Base-by-base conservation (phyloP, 2,888 invertebrate species). In the Drosophila gaucha region DNA sequence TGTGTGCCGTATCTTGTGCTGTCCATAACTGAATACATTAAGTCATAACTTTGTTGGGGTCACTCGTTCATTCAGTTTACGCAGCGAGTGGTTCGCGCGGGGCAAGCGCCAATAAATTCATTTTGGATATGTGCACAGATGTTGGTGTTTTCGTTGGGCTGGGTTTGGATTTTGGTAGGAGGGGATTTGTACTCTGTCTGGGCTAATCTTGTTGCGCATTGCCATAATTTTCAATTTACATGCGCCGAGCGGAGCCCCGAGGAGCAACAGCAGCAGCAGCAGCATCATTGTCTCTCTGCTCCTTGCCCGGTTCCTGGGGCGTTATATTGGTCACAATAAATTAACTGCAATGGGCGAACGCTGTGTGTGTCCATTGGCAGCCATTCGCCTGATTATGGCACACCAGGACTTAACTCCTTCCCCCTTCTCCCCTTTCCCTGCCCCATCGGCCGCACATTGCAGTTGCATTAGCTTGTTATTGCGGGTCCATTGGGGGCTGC, bases 191-290 rank as follows among this genome's bases (percentile, higher is more conserved):
- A 57, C 30, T 39, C 71, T 60, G 67, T 77, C 62, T 62, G 71
- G 66, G 73, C 87, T 83, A 83, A 83, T 83, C 83, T 83, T 83
- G 87, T 87, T 87, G 87, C 87, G 83, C 87, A 87, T 83, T 86
- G 85, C 87, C 82, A 83, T 83, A 83, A 83, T 83, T 83, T 83
- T 83, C 82, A 83, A 83, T 83, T 83, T 83, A 86, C 82, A 86
- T 83, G 86, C 85, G 70, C 51, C 67, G 70, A 52, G 47, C 56
- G 36, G 36, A 16, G 38, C 67, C 41, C 50, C 51, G 54, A 56
- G 58, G 31, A n/a, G 26, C 38, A 46, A 8, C 31, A 10, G 31
- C 26, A 12, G 12, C 31, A n/a, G 12, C 35, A 1, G 35, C 28
- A 20, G 31, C 46, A 46, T 18, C 44, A 30, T 62, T 69, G 68